Base-by-base conservation (phyloP, 2,888 invertebrate genomes). In the Epinotia demarniana region DNA sequence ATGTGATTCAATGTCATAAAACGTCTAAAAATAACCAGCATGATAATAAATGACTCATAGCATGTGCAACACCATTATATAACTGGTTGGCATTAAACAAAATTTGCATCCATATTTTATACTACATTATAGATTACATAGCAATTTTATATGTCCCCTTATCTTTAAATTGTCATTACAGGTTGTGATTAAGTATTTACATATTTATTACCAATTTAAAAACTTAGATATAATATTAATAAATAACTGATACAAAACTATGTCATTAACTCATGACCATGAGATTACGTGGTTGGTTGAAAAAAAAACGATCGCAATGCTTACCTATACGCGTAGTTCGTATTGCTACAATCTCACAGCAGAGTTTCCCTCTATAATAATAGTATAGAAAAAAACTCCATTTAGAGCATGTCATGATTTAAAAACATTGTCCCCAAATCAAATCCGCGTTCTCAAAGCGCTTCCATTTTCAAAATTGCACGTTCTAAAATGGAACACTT, bases 51-150 rank as follows among this genome's bases (percentile, higher is more conserved):
- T 18, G 67, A 62, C 81, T 78, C 80, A 81, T 78, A 82, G 87
- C 86, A 86, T 87, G 86, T 81, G 75, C 74, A 80, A 79, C 79
- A 78, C 79, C 78, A 46, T 64, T 74, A 79, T 77, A 70, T 77
- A 79, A 81, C 82, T 73, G 72, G 80, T 79, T 82, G 82, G 78
- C 46, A 43, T 57, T 68, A 43, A 39, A 67, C 49, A 63, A 53
- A 27, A 19, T 49, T 66, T 66, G n/a, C 53, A 57, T 67, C 12
- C 55, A 27, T 39, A 12, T 8, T 49, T 16, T 19, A 5, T 3
- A 23, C 23, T 3, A 23, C 23, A 23, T 27, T 27, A 27, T 27
- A 27, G 23, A 27, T 27, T 27, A 27, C 4, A 12, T 23, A 9
- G 23, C 58, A 19, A 19, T 58, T 58, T 19, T 19, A 23, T 11